Evolutionary conservation across 2,113 vertebrate species (phyloP).

Genomic region (Engraulis encrasicolus): DNA sequence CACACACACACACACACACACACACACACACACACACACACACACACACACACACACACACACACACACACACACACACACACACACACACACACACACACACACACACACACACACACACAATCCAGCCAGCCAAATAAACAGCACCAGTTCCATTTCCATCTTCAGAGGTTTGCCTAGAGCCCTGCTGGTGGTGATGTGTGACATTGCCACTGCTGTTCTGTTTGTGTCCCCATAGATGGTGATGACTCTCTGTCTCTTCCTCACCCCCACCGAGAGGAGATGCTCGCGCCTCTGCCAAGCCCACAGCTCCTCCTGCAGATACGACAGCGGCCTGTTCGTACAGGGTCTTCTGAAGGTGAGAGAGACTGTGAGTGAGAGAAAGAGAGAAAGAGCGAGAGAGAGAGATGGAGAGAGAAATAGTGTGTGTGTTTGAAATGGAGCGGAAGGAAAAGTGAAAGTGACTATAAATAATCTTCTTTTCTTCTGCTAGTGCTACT

Average conservation of each 20-base stretch:
- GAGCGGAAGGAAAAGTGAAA: not conserved
- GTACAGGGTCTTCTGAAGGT: slow-evolving; percentile 98
- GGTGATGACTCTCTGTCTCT: slow-evolving; percentile 91
- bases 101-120: slow-evolving; percentile 7
- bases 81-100: slow-evolving; percentile 22
- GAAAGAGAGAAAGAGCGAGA: no score
- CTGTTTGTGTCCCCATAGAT: slow-evolving; percentile 76
- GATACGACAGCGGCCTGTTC: slow-evolving; percentile 94
- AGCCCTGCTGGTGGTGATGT: not conserved
- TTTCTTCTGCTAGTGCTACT: no score
- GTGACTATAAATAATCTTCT: no score
- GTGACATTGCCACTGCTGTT: slow-evolving; percentile 33
- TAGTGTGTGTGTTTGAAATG: not conserved
- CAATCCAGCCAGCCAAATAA: not conserved
- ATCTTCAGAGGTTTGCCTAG: not conserved
- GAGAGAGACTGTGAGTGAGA: slow-evolving; percentile 41
- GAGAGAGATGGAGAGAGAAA: not conserved
- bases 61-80: not conserved
- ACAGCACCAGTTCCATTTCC: not conserved
- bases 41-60: not conserved
- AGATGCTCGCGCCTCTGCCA: slow-evolving; percentile 93
- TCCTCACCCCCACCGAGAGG: slow-evolving; percentile 89
- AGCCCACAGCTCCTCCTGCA: slow-evolving; percentile 82
- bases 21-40: slow-evolving; percentile 20
- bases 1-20: slow-evolving; percentile 16